Conservation (phyloP, 2,113 vertebrate species). For the Osmerus eperlanus region DNA sequence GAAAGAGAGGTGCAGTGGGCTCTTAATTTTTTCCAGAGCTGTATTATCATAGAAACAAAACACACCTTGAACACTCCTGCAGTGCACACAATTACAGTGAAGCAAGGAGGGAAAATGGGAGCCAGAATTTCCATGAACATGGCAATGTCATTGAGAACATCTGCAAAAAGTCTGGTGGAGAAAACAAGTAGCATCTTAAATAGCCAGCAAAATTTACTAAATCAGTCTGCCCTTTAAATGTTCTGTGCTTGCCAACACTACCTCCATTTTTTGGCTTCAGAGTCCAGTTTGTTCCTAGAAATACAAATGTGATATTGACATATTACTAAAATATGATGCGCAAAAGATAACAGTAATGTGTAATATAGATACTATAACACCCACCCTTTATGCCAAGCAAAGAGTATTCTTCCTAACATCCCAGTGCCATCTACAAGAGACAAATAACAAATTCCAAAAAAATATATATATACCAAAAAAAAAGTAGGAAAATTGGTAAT, state of each 20-base stretch:
- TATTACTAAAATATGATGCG: neutral
- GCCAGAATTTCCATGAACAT: constrained; percentile 88
- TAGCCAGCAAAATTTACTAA: neutral
- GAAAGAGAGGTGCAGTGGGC: too few relatives aligned
- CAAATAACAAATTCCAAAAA: neutral
- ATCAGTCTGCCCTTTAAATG: neutral
- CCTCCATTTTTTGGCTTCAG: constrained; percentile 91
- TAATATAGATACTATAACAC: constrained; percentile 19
- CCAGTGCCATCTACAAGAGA: constrained; percentile 75
- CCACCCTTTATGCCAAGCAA: constrained; percentile 88
- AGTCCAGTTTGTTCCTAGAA: constrained; percentile 83
- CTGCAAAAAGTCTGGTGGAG: constrained; percentile 80
- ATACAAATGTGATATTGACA: neutral
- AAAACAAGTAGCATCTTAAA: neutral
- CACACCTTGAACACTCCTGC: constrained; percentile 86
- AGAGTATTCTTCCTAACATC: constrained; percentile 86
- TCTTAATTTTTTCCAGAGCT: too few relatives aligned
- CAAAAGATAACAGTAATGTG: neutral
- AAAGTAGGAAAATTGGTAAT: too few relatives aligned
- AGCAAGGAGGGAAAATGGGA: constrained; percentile 75
- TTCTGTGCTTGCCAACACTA: constrained; percentile 24
- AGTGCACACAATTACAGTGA: constrained; percentile 76
- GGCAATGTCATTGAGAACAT: constrained; percentile 82
- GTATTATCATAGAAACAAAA: too few relatives aligned
- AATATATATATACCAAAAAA: too few relatives aligned